These are phyloP conservation scores for Epinephelus malabaricus DNA, from an alignment of 2,797 vertebrate genomes.

Conservation along the genomic window DNA sequence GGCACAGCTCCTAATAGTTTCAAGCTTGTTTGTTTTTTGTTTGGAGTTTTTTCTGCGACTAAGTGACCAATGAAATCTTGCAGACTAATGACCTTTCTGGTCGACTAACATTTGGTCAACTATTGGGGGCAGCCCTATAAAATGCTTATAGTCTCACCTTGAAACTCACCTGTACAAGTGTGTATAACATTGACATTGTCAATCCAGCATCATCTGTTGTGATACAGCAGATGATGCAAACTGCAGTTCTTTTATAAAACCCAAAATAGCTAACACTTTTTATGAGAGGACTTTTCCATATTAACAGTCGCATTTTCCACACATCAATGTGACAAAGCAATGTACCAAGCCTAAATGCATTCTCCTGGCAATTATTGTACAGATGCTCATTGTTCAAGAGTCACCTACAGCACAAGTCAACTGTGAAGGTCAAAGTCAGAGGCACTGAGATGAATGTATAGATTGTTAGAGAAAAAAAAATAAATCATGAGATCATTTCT, in stretches of 20 bases:
- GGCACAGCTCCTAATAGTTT: too few species aligned
- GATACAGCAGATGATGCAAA: not conserved
- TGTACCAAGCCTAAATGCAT: not conserved
- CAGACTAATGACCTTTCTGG: too few species aligned
- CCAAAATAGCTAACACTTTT: not conserved
- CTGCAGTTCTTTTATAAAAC: not conserved
- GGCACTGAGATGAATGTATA: slow-evolving; percentile 1
- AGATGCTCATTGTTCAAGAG: not conserved
- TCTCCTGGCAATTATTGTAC: not conserved
- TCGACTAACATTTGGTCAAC: too few species aligned
- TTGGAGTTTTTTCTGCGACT: too few species aligned
- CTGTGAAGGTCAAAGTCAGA: slow-evolving; percentile 1
- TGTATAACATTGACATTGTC: not conserved
- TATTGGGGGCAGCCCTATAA: too few species aligned
- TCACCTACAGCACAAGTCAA: not conserved
- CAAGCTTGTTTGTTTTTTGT: too few species aligned
- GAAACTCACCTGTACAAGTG: not conserved
- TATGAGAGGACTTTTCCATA: not conserved
- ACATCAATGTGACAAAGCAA: not conserved
- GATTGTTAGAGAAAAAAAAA: not conserved
- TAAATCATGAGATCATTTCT: not conserved
- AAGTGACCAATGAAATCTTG: too few species aligned
- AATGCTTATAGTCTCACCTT: not conserved
- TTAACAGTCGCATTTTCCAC: not conserved
- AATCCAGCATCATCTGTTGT: not conserved